Evolutionary conservation across 2,888 invertebrate genomes (phyloP).

Genomic region (Onthophagus sagittarius): DNA sequence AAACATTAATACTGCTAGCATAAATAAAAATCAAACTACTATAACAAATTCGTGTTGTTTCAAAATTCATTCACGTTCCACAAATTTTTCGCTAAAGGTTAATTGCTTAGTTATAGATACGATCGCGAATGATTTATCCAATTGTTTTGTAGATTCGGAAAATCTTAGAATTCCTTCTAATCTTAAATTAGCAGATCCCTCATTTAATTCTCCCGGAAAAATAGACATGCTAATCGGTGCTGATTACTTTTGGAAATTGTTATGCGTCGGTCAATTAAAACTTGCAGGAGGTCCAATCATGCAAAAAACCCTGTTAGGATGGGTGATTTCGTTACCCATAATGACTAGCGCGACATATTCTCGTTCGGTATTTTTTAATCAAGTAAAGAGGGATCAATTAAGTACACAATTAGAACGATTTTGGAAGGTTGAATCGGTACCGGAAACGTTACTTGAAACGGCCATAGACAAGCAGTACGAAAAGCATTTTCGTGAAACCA

Average conservation of each 20-base stretch:
- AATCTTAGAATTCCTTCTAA: background rate
- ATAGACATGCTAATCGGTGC: slow-evolving; percentile 11
- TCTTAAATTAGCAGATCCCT: background rate
- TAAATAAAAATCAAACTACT: slow-evolving; percentile 15
- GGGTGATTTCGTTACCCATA: slow-evolving; percentile 13
- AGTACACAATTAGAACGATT: slow-evolving; percentile 5
- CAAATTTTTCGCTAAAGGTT: slow-evolving; percentile 14
- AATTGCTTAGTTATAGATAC: slow-evolving; percentile 16
- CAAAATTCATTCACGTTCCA: slow-evolving; percentile 16
- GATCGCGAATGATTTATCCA: background rate
- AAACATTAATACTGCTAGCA: slow-evolving; percentile 19
- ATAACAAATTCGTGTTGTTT: slow-evolving; percentile 11
- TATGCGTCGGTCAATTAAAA: slow-evolving; percentile 10
- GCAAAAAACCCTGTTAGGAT: slow-evolving; percentile 14
- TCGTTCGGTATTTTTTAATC: background rate
- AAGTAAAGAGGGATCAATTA: background rate
- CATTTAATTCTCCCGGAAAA: background rate
- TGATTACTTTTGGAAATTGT: background rate
- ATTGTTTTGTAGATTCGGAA: background rate
- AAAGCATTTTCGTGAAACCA: slow-evolving; percentile 5
- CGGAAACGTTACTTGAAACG: background rate
- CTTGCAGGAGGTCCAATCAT: slow-evolving; percentile 1
- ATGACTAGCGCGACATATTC: background rate
- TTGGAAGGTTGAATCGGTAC: slow-evolving; percentile 11
- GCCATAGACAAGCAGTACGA: background rate